Evolutionary conservation across 1,140 invertebrate genomes (phyloP), one percentile per base, ranked within the genome.

Genomic region (Penaeus japonicus): DNA sequence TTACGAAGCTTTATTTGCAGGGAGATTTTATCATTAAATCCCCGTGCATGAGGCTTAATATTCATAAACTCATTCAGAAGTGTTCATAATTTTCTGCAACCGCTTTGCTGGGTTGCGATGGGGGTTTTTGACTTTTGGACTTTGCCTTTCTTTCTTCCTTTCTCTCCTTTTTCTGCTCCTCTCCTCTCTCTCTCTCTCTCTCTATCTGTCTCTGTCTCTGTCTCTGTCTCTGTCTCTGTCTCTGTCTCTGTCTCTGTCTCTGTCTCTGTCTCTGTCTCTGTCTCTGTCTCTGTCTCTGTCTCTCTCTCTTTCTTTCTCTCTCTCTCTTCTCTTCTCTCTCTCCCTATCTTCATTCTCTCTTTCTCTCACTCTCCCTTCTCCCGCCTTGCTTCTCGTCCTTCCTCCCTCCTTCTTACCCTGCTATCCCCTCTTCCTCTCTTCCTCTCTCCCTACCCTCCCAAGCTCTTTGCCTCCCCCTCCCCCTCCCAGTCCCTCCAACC

Each of bases 271-370:
- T 82, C 80, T 82, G 3, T 82, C 80, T 82, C 80, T 82, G 22
- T 82, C 55, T 82, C 80, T 82, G 15, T 82, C 80, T 82, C 55
- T 59, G 27, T 73, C 59, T 47, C 62, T 73, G 62, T 73, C 32
- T n/a, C 62, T 84, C 59, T 73, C 62, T 39, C 22, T 39, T 32
- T 62, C 83, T 73, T 17, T 27, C n/a, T 55, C 18, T n/a, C 32
- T 1, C 39, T 39, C 32, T 54, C 32, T 12, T 20, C 22, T 20
- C 53, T 32, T 12, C 79, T 54, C 35, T 35, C 32, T 82, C n/a
- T 35, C 15, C 47, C 83, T 18, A 15, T n/a, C 77, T n/a, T 2
- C 10, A 10, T 15, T 15, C 22, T 39, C 24, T 62, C 83, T 73
- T 17, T 27, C n/a, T 55, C 18, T n/a, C 32, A 0, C 39, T 39